Conservation (phyloP, 2,888 invertebrate genomes). For the Aleiodes testaceus region DNA sequence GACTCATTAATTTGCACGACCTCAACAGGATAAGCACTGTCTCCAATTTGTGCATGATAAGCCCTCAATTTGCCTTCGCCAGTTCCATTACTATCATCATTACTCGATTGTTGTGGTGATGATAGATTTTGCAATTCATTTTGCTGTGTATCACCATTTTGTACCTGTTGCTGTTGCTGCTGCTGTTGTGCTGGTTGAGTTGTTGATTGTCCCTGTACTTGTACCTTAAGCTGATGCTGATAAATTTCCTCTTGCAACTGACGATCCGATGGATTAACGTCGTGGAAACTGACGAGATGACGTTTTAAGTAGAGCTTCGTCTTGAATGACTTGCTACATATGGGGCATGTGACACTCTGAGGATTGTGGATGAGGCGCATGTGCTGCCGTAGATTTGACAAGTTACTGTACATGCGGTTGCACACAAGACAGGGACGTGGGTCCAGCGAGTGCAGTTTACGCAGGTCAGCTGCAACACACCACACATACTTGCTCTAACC, state of each 20-base stretch:
- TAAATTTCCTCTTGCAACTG: conserved; percentile 71
- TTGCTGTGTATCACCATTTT: conserved; percentile 41
- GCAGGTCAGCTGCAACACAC: conserved; percentile 74
- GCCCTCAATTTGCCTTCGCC: conserved; percentile 61
- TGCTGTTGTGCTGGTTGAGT: conserved; percentile 42
- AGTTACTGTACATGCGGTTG: conserved; percentile 79
- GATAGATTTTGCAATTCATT: conserved; percentile 43
- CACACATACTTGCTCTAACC: conserved; percentile 72
- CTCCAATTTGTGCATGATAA: conserved; percentile 62
- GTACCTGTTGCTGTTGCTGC: conserved; percentile 42
- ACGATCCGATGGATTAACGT: conserved; percentile 69
- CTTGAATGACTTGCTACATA: conserved; percentile 79
- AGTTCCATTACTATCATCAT: conserved; percentile 37
- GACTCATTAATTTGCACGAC: conserved; percentile 62
- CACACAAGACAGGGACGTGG: conserved; percentile 79
- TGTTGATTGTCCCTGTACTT: conserved; percentile 54
- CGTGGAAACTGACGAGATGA: conserved; percentile 77
- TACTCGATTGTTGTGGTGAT: conserved; percentile 40
- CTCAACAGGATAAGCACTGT: conserved; percentile 60
- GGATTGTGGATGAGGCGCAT: conserved; percentile 80
- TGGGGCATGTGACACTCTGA: conserved; percentile 77
- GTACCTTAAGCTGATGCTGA: conserved; percentile 67
- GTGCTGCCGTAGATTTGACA: conserved; percentile 79
- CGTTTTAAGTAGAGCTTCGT: conserved; percentile 78
- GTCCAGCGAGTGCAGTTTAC: conserved; percentile 75